Base-by-base conservation (phyloP, 2,113 vertebrate genomes). In the Cephalopholis sonnerati region DNA sequence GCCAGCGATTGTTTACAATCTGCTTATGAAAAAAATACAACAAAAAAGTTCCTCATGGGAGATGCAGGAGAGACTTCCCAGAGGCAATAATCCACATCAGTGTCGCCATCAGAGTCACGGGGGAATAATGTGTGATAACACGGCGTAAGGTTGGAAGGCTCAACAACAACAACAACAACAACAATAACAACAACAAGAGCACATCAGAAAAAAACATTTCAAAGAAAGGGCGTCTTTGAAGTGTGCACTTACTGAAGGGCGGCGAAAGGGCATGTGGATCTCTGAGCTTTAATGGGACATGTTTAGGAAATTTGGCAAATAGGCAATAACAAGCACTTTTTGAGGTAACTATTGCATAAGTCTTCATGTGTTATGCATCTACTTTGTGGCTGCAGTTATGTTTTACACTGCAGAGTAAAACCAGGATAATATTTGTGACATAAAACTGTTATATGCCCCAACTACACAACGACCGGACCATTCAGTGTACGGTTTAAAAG, bases 31-130 rank as follows among this genome's bases (percentile, higher is more conserved):
- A 18, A 54, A 54, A 59, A 83, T 53, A 74, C 36, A 84, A 58
- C 71, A 48, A 62, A 76, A 59, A 32, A 64, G 41, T 29, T 59
- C 32, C 87, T 63, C 57, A 41, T 64, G 80, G 50, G 90, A 81
- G 69, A 74, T 2, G 22, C 77, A 57, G 27, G 22, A 68, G 82
- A 84, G 70, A 85, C 82, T 82, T 91, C 86, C 85, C 74, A 44
- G 54, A 82, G 84, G 87, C 83, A 84, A 73, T 87, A 89, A 93
- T 91, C 87, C 91, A 84, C 81, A 91, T 90, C 85, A 75, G 79
- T 66, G 87, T 91, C n/a, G 61, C 84, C 81, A 87, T 89, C 86
- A 39, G 73, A 53, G 61, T 79, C 87, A 65, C 71, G 3, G 50
- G 78, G 85, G 87, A 83, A 86, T 74, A 77, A 77, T 76, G 83